Evolutionary conservation across 2,888 invertebrate genomes (phyloP), one percentile per base, ranked within the genome.

Genomic region (Cybosia mesomella): DNA sequence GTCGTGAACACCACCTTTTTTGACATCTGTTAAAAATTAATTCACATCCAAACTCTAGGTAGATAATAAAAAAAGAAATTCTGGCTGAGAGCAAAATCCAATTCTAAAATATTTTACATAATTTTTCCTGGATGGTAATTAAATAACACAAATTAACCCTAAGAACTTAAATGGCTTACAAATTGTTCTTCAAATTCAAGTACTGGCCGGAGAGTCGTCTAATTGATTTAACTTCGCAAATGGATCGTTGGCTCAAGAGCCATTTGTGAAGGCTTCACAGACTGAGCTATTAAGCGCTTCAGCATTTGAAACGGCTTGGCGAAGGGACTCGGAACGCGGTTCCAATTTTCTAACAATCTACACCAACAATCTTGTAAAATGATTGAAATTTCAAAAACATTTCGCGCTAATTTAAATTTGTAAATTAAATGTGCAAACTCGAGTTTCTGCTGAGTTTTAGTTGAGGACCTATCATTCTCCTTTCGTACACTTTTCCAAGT

Each of bases 211-310:
- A 57, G 39, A 61, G 43, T 39, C 60, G 60, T 32, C 49, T 67
- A 67, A 67, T 67, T 67, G 61, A 60, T 68, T 75, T 61, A 70
- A 70, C 67, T 69, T 67, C 72, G 73, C 76, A 76, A 76, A 70
- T 60, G 70, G 64, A 64, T 63, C 70, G 54, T 39, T 53, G 74
- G 67, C 73, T 79, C 67, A 66, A 66, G 60, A 65, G 69, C 63
- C 62, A 67, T 70, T 55, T 58, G 43, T 43, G 59, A 58, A 60
- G 61, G 57, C 49, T 32, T 66, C 62, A 64, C 11, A 59, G 61
- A n/a, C 58, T 66, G 43, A 70, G 55, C 60, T 39, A 61, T 61
- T 61, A 28, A 55, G 39, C 57, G 59, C 49, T 54, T 43, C 43
- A 54, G 57, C 22, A 28, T 60, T 65, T 49, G 22, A 65, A 36